Percentiles rank a stretch among this genome's conserved stretches.
phyloP scores from a whole-genome alignment of 2,113 vertebrate species.

The Proterorhinus semilunaris region DNA sequence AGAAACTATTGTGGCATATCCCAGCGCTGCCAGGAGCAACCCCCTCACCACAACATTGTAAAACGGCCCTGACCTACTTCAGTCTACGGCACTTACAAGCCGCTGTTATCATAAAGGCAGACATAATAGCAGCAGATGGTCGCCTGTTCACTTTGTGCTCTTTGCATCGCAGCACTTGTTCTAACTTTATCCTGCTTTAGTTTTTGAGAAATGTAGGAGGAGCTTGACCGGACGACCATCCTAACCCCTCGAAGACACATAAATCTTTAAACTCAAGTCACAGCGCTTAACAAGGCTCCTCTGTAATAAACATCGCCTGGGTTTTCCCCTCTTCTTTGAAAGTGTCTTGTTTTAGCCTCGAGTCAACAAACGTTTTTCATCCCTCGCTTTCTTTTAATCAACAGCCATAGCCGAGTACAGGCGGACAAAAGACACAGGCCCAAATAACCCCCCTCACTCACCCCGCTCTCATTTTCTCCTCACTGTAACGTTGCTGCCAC shows the following conservation, averaged over 20 bases:
- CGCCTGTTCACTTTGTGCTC: slow-evolving; percentile 1
- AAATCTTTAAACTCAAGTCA: slow-evolving; percentile 13
- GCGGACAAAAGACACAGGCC: slow-evolving; percentile 64
- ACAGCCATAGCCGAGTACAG: slow-evolving; percentile 40
- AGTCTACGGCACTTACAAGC: not conserved
- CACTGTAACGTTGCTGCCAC: slow-evolving; percentile 60
- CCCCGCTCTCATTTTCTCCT: slow-evolving; percentile 52
- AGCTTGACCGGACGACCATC: slow-evolving; percentile 16
- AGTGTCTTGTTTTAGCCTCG: slow-evolving; percentile 25
- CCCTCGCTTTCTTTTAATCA: slow-evolving; percentile 51
- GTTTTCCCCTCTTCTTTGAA: slow-evolving; percentile 28
- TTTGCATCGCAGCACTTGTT: slow-evolving; percentile 9
- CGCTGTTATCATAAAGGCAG: slow-evolving; percentile 6
- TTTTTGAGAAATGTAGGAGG: slow-evolving; percentile 2
- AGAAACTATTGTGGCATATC: slow-evolving; percentile 18
- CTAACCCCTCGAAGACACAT: slow-evolving; percentile 20
- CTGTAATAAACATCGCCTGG: slow-evolving; percentile 18
- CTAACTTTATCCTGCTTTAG: slow-evolving; percentile 13
- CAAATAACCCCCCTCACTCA: slow-evolving; percentile 65
- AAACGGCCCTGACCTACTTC: slow-evolving; percentile 23
- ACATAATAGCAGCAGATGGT: slow-evolving; percentile 10
- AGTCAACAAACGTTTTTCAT: slow-evolving; percentile 48
- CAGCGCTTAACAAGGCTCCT: slow-evolving; percentile 2
- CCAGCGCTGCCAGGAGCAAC: slow-evolving; percentile 47
- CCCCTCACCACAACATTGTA: slow-evolving; percentile 7